Conservation (phyloP, 2,113 vertebrate species). For the Aepyceros melampus region DNA sequence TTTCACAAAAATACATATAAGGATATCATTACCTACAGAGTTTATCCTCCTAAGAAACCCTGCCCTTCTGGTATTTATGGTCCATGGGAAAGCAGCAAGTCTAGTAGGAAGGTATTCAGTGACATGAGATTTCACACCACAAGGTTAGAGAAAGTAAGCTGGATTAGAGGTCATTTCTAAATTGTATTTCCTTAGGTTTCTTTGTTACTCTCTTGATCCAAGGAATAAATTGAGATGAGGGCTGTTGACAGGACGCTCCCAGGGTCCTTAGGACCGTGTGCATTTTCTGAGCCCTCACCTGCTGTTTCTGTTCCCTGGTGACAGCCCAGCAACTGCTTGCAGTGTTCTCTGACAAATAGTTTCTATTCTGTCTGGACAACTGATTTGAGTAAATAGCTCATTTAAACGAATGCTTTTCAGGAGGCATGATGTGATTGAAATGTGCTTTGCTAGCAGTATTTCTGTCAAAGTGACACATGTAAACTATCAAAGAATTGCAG, state of each 20-base stretch:
- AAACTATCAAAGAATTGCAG: not conserved
- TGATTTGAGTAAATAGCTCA: not conserved
- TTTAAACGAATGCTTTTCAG: conserved; percentile 11
- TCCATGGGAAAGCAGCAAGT: conserved; percentile 23
- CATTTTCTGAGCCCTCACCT: not conserved
- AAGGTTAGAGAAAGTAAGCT: not conserved
- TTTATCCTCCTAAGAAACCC: conserved; percentile 18
- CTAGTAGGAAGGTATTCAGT: not conserved
- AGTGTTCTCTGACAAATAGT: not conserved
- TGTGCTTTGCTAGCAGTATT: not conserved
- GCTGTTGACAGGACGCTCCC: not conserved
- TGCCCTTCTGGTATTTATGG: not conserved
- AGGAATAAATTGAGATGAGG: not conserved
- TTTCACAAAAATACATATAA: not conserved
- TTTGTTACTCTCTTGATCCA: not conserved
- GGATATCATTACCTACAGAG: not conserved
- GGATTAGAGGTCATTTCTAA: conserved; percentile 12
- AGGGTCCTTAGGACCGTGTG: not conserved
- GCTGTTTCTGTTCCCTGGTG: not conserved
- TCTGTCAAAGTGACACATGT: not conserved
- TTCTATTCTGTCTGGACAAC: conserved; percentile 8
- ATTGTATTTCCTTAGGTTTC: not conserved
- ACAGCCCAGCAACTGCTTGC: not conserved
- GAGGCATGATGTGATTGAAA: not conserved
- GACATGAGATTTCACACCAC: not conserved